Evolutionary conservation across 2,797 vertebrate genomes (phyloP).

Genomic region (Epinephelus malabaricus): DNA sequence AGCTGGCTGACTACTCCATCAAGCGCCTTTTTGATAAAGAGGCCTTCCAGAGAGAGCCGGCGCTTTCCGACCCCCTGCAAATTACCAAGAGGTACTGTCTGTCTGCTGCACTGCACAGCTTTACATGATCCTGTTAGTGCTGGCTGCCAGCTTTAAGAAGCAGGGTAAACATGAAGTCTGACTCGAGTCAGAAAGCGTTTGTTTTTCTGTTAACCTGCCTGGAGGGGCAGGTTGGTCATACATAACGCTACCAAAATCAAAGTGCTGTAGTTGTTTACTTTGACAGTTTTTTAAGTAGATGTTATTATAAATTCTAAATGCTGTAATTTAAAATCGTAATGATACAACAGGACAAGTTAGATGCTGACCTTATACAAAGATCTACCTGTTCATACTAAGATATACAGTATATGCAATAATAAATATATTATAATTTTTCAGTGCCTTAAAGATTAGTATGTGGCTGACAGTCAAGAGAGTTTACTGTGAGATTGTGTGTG

Average conservation of each 20-base stretch:
- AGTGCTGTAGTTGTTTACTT: not conserved
- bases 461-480: not conserved
- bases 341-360: not conserved
- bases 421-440: not conserved
- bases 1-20: constrained; percentile 94
- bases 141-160: constrained; percentile 10
- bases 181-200: constrained; percentile 22
- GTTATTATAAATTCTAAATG: not conserved
- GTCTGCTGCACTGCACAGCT: constrained; percentile 17
- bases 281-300: not conserved
- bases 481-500: no score
- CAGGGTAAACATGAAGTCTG: constrained; percentile 33
- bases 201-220: constrained; percentile 35
- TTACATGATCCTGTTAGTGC: constrained; percentile 36
- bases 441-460: not conserved
- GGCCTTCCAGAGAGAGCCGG: constrained; percentile 90
- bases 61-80: constrained; percentile 92
- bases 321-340: not conserved
- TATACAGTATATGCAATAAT: no score
- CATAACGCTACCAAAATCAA: not conserved
- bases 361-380: not conserved
- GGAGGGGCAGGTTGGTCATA: not conserved
- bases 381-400: no score
- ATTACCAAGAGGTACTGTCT: constrained; percentile 93
- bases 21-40: constrained; percentile 97